phyloP scores from a whole-genome alignment of 2,888 invertebrate species.

The Tribolium freemani region DNA sequence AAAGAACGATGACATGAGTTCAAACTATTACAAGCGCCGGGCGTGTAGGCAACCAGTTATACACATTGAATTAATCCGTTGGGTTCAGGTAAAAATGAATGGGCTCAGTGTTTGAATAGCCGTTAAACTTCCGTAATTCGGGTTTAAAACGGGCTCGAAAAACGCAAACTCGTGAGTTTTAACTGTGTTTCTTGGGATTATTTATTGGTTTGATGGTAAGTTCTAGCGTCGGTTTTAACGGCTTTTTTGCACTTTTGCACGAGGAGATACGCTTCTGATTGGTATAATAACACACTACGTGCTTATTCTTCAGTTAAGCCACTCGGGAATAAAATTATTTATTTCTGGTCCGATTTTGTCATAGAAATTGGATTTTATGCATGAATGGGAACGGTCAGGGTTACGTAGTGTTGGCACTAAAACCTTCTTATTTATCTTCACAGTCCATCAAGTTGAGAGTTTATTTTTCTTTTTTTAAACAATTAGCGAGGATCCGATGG shows the following conservation, averaged over 20 bases:
- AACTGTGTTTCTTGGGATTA: neutral
- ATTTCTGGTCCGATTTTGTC: neutral
- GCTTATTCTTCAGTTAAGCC: neutral
- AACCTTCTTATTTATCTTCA: conserved; percentile 23
- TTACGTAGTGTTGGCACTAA: conserved; percentile 6
- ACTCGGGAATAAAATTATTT: conserved; percentile 4
- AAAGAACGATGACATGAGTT: neutral
- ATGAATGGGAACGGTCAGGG: conserved; percentile 29
- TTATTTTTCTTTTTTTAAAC: conserved; percentile 2
- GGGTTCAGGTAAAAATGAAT: conserved; percentile 24
- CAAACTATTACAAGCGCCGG: too few relatives aligned
- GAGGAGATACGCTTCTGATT: conserved; percentile 25
- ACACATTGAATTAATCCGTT: conserved; percentile 10
- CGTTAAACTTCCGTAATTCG: conserved; percentile 22
- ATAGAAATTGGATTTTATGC: conserved; percentile 11
- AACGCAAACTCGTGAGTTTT: neutral
- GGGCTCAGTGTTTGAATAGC: neutral
- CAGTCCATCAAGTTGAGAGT: conserved; percentile 2
- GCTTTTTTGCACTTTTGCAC: conserved; percentile 6
- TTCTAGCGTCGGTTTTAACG: neutral
- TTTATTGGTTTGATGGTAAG: neutral
- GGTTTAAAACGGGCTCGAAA: neutral
- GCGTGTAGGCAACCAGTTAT: conserved; percentile 11
- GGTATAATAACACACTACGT: conserved; percentile 18
- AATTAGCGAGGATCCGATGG: conserved; percentile 20